A percentile compares a stretch with the other conserved stretches of the same genome.
Evolutionary conservation across 1,140 invertebrate species (phyloP).

Genomic region (Zophobas morio): DNA sequence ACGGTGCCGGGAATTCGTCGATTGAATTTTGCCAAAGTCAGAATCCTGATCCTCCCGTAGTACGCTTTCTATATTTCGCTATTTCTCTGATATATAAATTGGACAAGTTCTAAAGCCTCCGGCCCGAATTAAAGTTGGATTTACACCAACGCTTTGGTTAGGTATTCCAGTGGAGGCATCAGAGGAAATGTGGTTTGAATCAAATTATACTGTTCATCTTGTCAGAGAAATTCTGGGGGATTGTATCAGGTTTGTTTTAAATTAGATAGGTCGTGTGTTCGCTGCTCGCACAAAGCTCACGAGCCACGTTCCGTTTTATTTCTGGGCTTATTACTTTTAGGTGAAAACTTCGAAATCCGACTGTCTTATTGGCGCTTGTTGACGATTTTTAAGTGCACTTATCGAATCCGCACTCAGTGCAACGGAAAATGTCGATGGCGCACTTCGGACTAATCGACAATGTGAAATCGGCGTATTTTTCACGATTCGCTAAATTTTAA

Average conservation of each 20-base stretch:
- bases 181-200: slow-evolving; percentile 61
- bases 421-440: neutral
- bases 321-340: slow-evolving; percentile 36
- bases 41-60: slow-evolving; percentile 30
- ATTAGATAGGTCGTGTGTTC: slow-evolving; percentile 53
- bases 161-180: slow-evolving; percentile 56
- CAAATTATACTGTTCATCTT: slow-evolving; percentile 62
- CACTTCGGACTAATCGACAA: too few species aligned
- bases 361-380: slow-evolving; percentile 28
- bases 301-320: slow-evolving; percentile 42
- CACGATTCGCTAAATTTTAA: too few species aligned
- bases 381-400: slow-evolving; percentile 25
- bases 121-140: slow-evolving; percentile 60
- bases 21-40: slow-evolving; percentile 40
- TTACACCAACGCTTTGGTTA: slow-evolving; percentile 58
- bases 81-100: slow-evolving; percentile 55
- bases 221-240: slow-evolving; percentile 58
- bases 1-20: slow-evolving; percentile 35
- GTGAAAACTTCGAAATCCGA: slow-evolving; percentile 12
- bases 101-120: slow-evolving; percentile 55
- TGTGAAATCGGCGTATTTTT: too few species aligned
- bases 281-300: slow-evolving; percentile 11
- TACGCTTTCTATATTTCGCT: slow-evolving; percentile 50
- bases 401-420: slow-evolving; percentile 2
- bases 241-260: slow-evolving; percentile 60